Evolutionary conservation across 2,113 vertebrate genomes (phyloP).

Genomic region (Stomatorhinus ivindoensis): DNA sequence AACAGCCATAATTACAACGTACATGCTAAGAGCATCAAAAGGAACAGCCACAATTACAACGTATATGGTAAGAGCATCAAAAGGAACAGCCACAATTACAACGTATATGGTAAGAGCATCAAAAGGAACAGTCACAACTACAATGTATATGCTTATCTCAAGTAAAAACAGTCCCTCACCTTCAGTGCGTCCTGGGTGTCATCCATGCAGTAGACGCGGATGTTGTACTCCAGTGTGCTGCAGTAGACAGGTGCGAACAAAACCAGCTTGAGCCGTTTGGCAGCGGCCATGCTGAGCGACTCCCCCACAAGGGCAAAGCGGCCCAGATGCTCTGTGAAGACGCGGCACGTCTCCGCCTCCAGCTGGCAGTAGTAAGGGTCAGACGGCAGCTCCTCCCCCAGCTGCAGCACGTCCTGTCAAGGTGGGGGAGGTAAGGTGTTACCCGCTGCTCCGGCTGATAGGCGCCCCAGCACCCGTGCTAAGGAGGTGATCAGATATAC

Average conservation of each 20-base stretch:
- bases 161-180: conserved; percentile 54
- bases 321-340: conserved; percentile 94
- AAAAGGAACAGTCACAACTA: too few species aligned
- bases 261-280: conserved; percentile 90
- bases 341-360: conserved; percentile 80
- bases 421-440: not conserved
- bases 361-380: conserved; percentile 95
- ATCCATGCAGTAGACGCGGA: conserved; percentile 93
- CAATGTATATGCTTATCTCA: not conserved
- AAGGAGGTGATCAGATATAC: not conserved
- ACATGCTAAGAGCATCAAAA: not conserved
- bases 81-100: too few species aligned
- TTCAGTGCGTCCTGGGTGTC: conserved; percentile 92
- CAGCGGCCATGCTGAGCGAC: conserved; percentile 88
- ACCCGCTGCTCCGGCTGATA: not conserved
- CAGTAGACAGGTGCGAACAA: conserved; percentile 88
- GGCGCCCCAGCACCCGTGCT: not conserved
- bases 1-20: not conserved
- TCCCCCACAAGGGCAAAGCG: conserved; percentile 91
- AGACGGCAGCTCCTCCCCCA: conserved; percentile 79
- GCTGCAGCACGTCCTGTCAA: conserved; percentile 81
- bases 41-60: too few species aligned
- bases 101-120: not conserved
- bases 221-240: conserved; percentile 89
- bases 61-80: not conserved